Conservation (phyloP, 2,888 invertebrate genomes). For the Dasypogon diadema region DNA sequence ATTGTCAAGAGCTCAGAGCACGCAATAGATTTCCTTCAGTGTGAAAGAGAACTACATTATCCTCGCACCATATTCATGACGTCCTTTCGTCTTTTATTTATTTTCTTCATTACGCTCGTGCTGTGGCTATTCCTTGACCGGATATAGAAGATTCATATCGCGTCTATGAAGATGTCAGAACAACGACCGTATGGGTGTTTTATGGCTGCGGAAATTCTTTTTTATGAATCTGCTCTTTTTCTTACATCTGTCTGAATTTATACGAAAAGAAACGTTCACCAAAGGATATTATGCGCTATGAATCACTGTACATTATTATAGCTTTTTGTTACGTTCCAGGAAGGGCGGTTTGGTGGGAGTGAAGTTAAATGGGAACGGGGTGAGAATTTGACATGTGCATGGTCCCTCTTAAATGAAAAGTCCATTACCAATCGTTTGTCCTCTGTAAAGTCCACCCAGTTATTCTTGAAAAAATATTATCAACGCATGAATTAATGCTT, state of each 20-base stretch:
- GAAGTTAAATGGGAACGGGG: too few species aligned
- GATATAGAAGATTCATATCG: slow-evolving; percentile 56
- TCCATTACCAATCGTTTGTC: too few species aligned
- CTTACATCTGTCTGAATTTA: slow-evolving; percentile 19
- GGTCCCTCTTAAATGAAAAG: too few species aligned
- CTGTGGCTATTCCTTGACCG: slow-evolving; percentile 48
- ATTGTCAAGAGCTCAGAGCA: too few species aligned
- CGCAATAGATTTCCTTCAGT: neutral
- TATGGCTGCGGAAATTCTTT: slow-evolving; percentile 43
- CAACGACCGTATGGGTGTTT: slow-evolving; percentile 44
- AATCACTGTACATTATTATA: slow-evolving; percentile 26
- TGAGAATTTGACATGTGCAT: too few species aligned
- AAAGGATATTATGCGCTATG: slow-evolving; percentile 43
- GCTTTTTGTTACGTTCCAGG: neutral
- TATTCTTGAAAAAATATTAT: too few species aligned
- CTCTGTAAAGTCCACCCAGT: too few species aligned
- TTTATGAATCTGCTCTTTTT: slow-evolving; percentile 26
- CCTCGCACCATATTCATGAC: neutral
- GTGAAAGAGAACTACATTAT: neutral
- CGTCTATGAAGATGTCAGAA: slow-evolving; percentile 46
- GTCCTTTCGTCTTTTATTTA: slow-evolving; percentile 46
- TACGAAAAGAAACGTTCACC: slow-evolving; percentile 16
- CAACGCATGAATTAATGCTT: too few species aligned
- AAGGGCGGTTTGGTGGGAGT: too few species aligned
- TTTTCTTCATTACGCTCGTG: slow-evolving; percentile 49